Evolutionary conservation across 1,140 invertebrate species (phyloP).

Genomic region (Scylla paramamosain): DNA sequence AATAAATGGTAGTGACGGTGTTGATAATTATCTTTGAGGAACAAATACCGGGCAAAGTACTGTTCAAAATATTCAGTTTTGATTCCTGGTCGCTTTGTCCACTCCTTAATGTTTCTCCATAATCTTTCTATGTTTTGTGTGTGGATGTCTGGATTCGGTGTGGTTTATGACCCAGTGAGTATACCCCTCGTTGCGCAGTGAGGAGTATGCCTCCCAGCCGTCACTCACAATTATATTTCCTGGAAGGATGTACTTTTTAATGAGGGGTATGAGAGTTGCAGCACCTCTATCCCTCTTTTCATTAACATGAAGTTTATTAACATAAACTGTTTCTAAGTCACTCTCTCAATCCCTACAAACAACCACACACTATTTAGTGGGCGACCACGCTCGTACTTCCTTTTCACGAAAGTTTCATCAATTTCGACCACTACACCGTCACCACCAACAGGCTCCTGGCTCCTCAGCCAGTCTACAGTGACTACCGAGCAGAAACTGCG

Average conservation of each 20-base stretch:
- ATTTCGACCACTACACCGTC: neutral
- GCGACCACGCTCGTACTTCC: neutral
- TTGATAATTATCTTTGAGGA: no score
- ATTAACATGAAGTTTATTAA: neutral
- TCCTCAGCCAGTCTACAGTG: neutral
- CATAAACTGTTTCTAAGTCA: neutral
- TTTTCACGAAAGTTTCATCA: neutral
- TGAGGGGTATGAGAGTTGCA: neutral
- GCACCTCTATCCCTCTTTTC: neutral
- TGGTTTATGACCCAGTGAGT: neutral
- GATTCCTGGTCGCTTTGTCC: no score
- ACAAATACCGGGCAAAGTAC: no score
- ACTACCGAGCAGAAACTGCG: neutral
- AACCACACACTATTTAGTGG: neutral
- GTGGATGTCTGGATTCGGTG: no score
- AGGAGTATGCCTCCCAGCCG: neutral
- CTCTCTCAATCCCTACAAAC: neutral
- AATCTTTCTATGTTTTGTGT: no score
- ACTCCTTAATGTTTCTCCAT: no score
- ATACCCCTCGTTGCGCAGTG: neutral
- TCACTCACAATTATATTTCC: neutral
- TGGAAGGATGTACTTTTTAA: no score
- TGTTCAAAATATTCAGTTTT: no score
- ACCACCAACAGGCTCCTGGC: neutral
- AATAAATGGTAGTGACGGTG: no score